These are phyloP conservation scores for Blomia tropicalis DNA, from an alignment of 2,888 invertebrate species.

Conservation along the genomic window DNA sequence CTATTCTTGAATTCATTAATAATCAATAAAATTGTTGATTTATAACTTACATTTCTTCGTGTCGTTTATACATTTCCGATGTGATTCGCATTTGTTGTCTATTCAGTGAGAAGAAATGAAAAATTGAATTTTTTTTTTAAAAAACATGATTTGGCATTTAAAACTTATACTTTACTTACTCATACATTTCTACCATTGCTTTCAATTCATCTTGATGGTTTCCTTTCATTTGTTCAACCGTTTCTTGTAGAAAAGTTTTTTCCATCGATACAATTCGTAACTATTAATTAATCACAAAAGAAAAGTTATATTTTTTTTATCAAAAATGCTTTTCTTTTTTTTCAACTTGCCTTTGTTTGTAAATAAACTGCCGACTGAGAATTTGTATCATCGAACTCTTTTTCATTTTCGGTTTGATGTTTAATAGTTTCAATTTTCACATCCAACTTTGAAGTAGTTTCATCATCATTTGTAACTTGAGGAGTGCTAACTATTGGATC, in stretches of 20 bases:
- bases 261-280: constrained; percentile 24
- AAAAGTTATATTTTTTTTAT: background rate
- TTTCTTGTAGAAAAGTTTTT: constrained; percentile 18
- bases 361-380: background rate
- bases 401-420: background rate
- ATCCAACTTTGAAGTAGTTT: background rate
- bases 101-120: background rate
- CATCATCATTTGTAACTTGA: background rate
- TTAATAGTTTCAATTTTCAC: background rate
- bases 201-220: constrained; percentile 23
- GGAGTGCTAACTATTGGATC: background rate
- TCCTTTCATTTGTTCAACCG: constrained; percentile 21
- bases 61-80: constrained; percentile 21
- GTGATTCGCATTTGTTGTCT: constrained; percentile 26
- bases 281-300: constrained; percentile 3
- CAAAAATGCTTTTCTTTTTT: background rate
- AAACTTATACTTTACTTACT: constrained; percentile 18
- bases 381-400: background rate
- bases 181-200: constrained; percentile 20
- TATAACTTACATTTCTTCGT: constrained; percentile 25
- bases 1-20: background rate
- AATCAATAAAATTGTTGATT: background rate
- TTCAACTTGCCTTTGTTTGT: background rate
- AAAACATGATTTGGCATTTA: background rate
- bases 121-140: background rate